Percentiles rank a stretch among this genome's conserved stretches.
Evolutionary conservation across 2,797 vertebrate genomes (phyloP).

Genomic region (Periophthalmus magnuspinnatus): DNA sequence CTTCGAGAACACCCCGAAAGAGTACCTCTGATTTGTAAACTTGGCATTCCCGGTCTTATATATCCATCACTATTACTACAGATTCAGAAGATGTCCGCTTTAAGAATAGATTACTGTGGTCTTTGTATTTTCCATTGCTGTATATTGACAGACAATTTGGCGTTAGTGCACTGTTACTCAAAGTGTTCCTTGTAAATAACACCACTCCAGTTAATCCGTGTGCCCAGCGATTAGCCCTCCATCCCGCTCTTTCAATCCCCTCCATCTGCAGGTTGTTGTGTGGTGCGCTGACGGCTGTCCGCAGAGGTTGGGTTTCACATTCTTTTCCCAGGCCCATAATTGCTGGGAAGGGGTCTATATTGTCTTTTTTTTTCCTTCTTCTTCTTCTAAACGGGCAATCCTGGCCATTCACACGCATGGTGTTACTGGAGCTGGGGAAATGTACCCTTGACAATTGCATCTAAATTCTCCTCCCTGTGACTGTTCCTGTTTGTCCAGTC

Average conservation of each 20-base stretch:
- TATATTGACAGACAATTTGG: background rate
- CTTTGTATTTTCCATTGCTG: background rate
- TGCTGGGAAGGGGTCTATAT: slow-evolving; percentile 70
- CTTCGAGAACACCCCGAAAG: too few species aligned
- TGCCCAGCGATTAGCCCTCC: slow-evolving; percentile 19
- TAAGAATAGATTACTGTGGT: background rate
- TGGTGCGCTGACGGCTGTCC: slow-evolving; percentile 63
- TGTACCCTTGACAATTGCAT: slow-evolving; percentile 44
- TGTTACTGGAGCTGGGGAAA: slow-evolving; percentile 62
- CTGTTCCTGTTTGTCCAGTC: slow-evolving; percentile 3
- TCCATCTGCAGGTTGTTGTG: slow-evolving; percentile 67
- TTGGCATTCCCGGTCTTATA: too few species aligned
- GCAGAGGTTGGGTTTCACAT: slow-evolving; percentile 75
- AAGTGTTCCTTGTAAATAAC: slow-evolving; percentile 31
- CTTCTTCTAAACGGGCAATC: slow-evolving; percentile 57
- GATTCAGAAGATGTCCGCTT: background rate
- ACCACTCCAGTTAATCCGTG: slow-evolving; percentile 38
- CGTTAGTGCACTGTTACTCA: slow-evolving; percentile 2
- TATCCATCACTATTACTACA: background rate
- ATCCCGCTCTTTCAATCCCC: slow-evolving; percentile 40
- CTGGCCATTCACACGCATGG: slow-evolving; percentile 67
- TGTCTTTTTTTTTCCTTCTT: slow-evolving; percentile 69
- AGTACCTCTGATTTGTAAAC: background rate
- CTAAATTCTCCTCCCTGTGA: slow-evolving; percentile 13
- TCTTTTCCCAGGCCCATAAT: slow-evolving; percentile 79